phyloP scores from a whole-genome alignment of 2,797 vertebrate species.

The Avahi laniger region DNA sequence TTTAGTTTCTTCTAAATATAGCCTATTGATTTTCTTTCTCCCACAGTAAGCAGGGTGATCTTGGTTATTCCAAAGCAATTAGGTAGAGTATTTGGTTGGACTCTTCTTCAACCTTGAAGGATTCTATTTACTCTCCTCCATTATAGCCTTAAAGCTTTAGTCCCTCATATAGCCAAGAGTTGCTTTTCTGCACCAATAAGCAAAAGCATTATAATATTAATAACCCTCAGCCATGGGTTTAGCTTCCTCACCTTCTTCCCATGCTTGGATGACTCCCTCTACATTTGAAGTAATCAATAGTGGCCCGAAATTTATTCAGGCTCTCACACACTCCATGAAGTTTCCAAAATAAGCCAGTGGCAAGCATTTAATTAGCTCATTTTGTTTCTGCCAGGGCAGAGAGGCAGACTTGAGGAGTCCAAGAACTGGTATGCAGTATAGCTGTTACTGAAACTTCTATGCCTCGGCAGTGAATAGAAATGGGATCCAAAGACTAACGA shows the following conservation, averaged over 20 bases:
- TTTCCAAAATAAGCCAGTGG: constrained; percentile 74
- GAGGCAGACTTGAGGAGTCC: constrained; percentile 36
- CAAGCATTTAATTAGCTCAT: constrained; percentile 70
- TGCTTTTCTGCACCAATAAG: constrained; percentile 76
- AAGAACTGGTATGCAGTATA: constrained; percentile 12
- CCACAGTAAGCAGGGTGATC: constrained; percentile 78
- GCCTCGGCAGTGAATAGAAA: neutral
- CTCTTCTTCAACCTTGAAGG: constrained; percentile 83
- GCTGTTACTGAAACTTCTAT: constrained; percentile 51
- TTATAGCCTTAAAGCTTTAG: constrained; percentile 74
- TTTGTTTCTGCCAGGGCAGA: constrained; percentile 73
- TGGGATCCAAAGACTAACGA: neutral
- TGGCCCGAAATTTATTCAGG: constrained; percentile 76
- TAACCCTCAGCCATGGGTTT: constrained; percentile 68
- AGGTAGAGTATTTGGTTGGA: constrained; percentile 80
- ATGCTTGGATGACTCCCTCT: constrained; percentile 71
- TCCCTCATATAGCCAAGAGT: constrained; percentile 72
- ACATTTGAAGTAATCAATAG: constrained; percentile 72
- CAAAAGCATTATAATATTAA: constrained; percentile 79
- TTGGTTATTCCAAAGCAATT: constrained; percentile 82
- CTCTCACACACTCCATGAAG: constrained; percentile 76
- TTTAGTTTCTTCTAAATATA: constrained; percentile 69
- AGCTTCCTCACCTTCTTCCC: constrained; percentile 73
- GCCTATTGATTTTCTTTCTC: constrained; percentile 80
- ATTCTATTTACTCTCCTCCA: constrained; percentile 79